phyloP scores from a whole-genome alignment of 2,797 vertebrate species.

The Manis crassicaudata region DNA sequence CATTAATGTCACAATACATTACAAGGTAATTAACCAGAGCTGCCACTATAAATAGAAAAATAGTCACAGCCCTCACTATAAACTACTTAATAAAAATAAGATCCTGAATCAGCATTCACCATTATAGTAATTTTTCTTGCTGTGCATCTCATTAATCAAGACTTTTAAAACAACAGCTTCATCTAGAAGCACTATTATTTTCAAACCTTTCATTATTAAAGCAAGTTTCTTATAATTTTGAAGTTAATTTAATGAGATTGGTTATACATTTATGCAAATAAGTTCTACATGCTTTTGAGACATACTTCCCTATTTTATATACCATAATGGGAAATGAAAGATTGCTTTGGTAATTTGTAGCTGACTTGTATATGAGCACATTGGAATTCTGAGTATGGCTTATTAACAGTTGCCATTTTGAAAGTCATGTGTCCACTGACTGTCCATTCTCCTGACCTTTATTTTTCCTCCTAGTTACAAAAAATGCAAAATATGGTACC shows the following conservation, averaged over 20 bases:
- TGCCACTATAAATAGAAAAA: constrained; percentile 82
- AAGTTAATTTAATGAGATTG: constrained; percentile 60
- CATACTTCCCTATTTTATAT: constrained; percentile 35
- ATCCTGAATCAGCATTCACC: constrained; percentile 82
- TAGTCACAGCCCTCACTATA: constrained; percentile 78
- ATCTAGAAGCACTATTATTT: constrained; percentile 69
- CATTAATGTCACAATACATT: constrained; percentile 87
- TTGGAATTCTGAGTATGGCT: not conserved
- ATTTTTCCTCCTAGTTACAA: not conserved
- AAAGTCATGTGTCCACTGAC: not conserved
- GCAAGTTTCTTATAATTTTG: constrained; percentile 12
- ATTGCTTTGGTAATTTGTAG: not conserved
- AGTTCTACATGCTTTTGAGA: constrained; percentile 40
- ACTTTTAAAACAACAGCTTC: constrained; percentile 60
- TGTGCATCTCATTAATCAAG: constrained; percentile 73
- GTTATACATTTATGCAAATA: constrained; percentile 63
- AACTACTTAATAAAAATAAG: constrained; percentile 83
- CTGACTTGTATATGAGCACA: constrained; percentile 26
- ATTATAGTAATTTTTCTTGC: constrained; percentile 69
- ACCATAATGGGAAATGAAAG: not conserved
- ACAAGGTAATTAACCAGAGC: constrained; percentile 84
- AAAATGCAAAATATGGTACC: not conserved
- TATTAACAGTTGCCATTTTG: not conserved
- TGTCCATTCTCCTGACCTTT: not conserved
- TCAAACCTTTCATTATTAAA: constrained; percentile 72